Conservation (phyloP, 1,140 invertebrate species). For the Dinoponera quadriceps region DNA sequence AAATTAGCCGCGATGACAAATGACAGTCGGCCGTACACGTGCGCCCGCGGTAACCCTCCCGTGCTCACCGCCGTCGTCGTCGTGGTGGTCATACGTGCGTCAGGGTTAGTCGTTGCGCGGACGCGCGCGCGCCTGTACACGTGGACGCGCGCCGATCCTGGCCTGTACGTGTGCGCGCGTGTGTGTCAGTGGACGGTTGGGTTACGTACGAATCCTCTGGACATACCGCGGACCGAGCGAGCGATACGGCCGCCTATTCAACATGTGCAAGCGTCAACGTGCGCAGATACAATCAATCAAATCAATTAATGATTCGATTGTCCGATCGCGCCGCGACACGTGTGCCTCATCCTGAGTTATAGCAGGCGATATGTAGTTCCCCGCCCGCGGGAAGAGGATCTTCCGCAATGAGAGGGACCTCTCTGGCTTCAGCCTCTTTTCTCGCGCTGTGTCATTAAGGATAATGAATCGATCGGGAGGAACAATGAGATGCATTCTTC, state of each 20-base stretch:
- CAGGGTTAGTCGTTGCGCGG: constrained; percentile 52
- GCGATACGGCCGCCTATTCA: constrained; percentile 81
- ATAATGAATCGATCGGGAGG: background rate
- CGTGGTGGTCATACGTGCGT: constrained; percentile 57
- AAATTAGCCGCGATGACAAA: constrained; percentile 86
- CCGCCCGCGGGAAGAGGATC: background rate
- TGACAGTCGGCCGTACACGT: constrained; percentile 80
- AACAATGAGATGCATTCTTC: too few species aligned
- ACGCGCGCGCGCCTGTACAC: constrained; percentile 59
- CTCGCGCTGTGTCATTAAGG: background rate
- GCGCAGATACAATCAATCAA: constrained; percentile 83
- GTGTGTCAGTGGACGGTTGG: constrained; percentile 37
- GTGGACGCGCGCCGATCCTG: constrained; percentile 54
- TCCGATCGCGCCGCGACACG: constrained; percentile 73
- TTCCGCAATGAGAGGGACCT: too few species aligned
- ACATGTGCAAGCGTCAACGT: constrained; percentile 84
- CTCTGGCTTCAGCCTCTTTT: background rate
- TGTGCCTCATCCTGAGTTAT: constrained; percentile 56
- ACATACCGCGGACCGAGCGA: constrained; percentile 76
- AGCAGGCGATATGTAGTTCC: constrained; percentile 24
- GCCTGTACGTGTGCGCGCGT: constrained; percentile 62
- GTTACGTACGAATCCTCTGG: constrained; percentile 80
- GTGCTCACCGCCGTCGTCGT: constrained; percentile 23
- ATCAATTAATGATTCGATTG: constrained; percentile 84
- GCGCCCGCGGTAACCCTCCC: constrained; percentile 67